A percentile compares a stretch with the other conserved stretches of the same genome.
Evolutionary conservation across 2,113 vertebrate genomes (phyloP).

Genomic region (Setophaga petechia): DNA sequence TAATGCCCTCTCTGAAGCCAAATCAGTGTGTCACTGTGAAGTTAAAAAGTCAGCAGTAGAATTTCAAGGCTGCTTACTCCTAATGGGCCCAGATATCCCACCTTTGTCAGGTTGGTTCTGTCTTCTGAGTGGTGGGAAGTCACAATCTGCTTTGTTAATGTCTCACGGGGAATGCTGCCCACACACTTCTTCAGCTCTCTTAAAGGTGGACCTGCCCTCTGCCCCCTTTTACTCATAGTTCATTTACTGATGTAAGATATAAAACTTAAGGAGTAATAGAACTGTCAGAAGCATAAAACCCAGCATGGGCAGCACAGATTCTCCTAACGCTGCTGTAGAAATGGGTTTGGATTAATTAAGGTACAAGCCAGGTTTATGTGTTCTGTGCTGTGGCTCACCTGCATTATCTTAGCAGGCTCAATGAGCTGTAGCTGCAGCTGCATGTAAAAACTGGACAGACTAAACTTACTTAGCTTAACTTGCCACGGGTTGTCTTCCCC

Average conservation of each 20-base stretch:
- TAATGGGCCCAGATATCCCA: not conserved
- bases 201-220: not conserved
- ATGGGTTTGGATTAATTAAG: not conserved
- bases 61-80: not conserved
- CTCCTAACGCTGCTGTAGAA: not conserved
- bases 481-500: not conserved
- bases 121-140: not conserved
- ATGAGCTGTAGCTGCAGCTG: not conserved
- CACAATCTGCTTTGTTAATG: not conserved
- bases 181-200: not conserved
- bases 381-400: not conserved
- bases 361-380: accelerated
- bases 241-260: not conserved
- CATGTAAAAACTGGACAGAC: not conserved
- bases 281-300: not conserved
- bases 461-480: not conserved
- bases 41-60: not conserved
- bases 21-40: not conserved
- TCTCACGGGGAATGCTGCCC: not conserved
- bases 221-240: accelerated
- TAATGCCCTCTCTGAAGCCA: not conserved
- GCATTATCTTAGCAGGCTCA: not conserved
- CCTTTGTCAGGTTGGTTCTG: not conserved
- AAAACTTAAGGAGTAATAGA: not conserved
- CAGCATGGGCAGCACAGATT: not conserved